Evolutionary conservation across 2,888 invertebrate genomes (phyloP).

Genomic region (Rhopalosiphum nymphaeae): DNA sequence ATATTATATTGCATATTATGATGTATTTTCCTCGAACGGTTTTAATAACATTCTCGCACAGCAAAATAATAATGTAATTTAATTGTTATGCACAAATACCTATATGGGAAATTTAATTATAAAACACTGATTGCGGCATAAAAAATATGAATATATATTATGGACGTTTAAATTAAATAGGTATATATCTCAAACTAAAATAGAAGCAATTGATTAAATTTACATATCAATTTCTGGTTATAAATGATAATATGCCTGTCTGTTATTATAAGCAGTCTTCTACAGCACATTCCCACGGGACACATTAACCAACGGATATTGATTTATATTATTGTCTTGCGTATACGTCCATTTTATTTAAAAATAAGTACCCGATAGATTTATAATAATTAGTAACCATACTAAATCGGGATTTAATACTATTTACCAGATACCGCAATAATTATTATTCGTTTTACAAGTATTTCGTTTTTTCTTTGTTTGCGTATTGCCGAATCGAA

Average conservation of each 20-base stretch:
- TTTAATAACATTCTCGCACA: neutral
- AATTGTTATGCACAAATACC: neutral
- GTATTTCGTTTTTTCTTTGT: constrained; percentile 18
- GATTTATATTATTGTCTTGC: neutral
- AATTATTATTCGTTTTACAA: neutral
- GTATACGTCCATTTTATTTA: neutral
- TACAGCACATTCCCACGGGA: neutral
- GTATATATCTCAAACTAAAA: neutral
- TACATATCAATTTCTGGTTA: neutral
- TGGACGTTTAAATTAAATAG: neutral
- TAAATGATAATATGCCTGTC: neutral
- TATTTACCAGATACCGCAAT: neutral
- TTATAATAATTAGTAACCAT: neutral
- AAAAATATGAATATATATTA: neutral
- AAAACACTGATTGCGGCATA: neutral
- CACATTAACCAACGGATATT: neutral
- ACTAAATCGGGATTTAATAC: neutral
- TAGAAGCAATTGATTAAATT: neutral
- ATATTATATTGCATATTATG: neutral
- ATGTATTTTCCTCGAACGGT: neutral
- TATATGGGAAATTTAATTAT: neutral
- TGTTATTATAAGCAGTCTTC: neutral
- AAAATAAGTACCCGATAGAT: neutral
- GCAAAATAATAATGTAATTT: neutral
- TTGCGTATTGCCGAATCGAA: constrained; percentile 18